These are phyloP conservation scores for Thinocorus orbignyianus DNA, from an alignment of 2,113 vertebrate genomes.

Conservation along the genomic window DNA sequence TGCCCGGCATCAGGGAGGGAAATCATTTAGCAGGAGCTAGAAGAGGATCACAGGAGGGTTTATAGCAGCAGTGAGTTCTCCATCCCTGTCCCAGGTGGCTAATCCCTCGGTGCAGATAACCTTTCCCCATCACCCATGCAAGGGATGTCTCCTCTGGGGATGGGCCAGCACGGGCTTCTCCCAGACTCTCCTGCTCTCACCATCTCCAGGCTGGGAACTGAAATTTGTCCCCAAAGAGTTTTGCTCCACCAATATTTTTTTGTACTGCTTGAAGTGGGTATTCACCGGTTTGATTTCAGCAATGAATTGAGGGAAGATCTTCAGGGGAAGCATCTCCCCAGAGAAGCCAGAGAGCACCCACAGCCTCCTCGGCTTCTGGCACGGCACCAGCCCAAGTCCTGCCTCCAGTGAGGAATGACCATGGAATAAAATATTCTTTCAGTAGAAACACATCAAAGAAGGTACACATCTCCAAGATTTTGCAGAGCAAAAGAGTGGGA, in stretches of 20 bases:
- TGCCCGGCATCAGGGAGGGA: neutral
- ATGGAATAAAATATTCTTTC: neutral
- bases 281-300: no score
- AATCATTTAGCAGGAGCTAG: neutral
- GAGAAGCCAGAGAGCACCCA: neutral
- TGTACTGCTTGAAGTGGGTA: neutral
- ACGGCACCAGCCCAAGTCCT: neutral
- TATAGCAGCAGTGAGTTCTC: neutral
- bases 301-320: neutral
- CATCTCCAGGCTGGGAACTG: neutral
- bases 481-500: no score
- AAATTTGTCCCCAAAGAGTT: neutral
- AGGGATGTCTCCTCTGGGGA: neutral
- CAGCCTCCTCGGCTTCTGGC: neutral
- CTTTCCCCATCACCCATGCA: rapidly evolving
- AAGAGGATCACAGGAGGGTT: neutral
- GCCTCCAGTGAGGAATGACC: neutral
- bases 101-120: neutral
- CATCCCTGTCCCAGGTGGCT: rapidly evolving
- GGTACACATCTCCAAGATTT: no score
- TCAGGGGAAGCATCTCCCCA: neutral
- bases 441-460: neutral
- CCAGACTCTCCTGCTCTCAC: neutral
- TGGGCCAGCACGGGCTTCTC: rapidly evolving
- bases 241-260: neutral